Evolutionary conservation across 1,140 invertebrate genomes (phyloP).

Genomic region (Melitaea cinxia): DNA sequence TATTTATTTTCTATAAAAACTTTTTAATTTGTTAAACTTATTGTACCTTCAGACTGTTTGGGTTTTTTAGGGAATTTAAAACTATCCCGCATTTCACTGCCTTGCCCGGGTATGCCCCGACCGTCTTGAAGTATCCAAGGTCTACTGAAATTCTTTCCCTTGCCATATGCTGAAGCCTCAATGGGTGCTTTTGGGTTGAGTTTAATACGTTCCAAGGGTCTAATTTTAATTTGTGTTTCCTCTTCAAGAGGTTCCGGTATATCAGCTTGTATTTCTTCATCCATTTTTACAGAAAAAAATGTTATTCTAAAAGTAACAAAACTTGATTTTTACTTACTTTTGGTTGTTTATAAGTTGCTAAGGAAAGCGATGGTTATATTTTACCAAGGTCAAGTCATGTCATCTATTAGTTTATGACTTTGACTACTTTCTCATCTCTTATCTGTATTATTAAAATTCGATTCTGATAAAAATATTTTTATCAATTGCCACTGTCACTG

Average conservation of each 20-base stretch:
- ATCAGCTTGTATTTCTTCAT: constrained; percentile 64
- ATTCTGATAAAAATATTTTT: neutral
- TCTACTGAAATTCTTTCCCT: constrained; percentile 68
- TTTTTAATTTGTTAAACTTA: neutral
- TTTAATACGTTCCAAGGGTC: constrained; percentile 65
- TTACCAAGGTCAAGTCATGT: too few species aligned
- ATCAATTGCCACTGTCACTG: constrained; percentile 21
- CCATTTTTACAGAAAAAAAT: constrained; percentile 19
- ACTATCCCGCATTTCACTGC: constrained; percentile 69
- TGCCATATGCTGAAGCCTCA: constrained; percentile 70
- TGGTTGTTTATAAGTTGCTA: constrained; percentile 31
- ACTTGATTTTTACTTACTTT: too few species aligned
- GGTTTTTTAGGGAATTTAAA: constrained; percentile 61
- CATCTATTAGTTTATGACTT: too few species aligned
- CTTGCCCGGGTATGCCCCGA: constrained; percentile 49
- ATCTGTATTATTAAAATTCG: neutral
- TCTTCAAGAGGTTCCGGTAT: constrained; percentile 55
- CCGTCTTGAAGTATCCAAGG: constrained; percentile 74
- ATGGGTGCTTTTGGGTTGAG: constrained; percentile 66
- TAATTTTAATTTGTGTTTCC: constrained; percentile 61
- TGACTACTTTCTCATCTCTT: neutral
- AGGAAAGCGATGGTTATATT: neutral
- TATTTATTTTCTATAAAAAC: too few species aligned
- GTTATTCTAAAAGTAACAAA: constrained; percentile 2
- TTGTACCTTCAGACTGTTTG: constrained; percentile 50